Percentiles rank a stretch among this genome's conserved stretches.
Conservation (phyloP, 2,888 invertebrate species). For the Agrilus mali region DNA sequence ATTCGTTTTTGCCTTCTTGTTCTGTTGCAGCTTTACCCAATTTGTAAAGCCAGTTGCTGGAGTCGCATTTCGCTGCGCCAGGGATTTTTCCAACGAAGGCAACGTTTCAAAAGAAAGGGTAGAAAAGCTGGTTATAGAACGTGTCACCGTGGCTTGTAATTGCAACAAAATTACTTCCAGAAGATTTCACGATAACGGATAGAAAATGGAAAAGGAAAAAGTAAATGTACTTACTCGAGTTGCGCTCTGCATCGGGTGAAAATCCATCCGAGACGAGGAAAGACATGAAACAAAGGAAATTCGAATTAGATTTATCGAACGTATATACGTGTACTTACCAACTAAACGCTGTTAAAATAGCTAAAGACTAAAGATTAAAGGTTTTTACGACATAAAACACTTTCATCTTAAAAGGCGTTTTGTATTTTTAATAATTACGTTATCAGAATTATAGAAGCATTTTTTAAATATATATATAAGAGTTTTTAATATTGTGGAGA, state of each 20-base stretch:
- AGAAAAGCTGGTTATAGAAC: not conserved
- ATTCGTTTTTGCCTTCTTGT: too few species aligned
- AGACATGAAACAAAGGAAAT: constrained; percentile 26
- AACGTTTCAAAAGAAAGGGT: not conserved
- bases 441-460: not conserved
- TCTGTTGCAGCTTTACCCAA: too few species aligned
- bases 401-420: too few species aligned
- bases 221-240: constrained; percentile 44
- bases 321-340: not conserved
- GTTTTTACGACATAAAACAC: too few species aligned
- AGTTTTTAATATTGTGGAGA: too few species aligned
- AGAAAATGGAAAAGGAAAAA: not conserved
- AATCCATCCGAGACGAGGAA: constrained; percentile 8
- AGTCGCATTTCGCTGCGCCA: too few species aligned
- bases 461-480: not conserved
- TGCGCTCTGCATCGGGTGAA: constrained; percentile 39
- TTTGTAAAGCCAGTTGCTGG: too few species aligned
- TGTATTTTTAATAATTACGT: not conserved
- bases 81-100: too few species aligned
- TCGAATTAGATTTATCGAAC: constrained; percentile 3
- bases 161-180: not conserved
- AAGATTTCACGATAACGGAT: not conserved
- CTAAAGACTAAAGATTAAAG: too few species aligned
- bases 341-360: too few species aligned
- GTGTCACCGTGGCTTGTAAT: not conserved